Conservation (phyloP, 2,888 invertebrate genomes). For the Leptinotarsa rubiginosa region DNA sequence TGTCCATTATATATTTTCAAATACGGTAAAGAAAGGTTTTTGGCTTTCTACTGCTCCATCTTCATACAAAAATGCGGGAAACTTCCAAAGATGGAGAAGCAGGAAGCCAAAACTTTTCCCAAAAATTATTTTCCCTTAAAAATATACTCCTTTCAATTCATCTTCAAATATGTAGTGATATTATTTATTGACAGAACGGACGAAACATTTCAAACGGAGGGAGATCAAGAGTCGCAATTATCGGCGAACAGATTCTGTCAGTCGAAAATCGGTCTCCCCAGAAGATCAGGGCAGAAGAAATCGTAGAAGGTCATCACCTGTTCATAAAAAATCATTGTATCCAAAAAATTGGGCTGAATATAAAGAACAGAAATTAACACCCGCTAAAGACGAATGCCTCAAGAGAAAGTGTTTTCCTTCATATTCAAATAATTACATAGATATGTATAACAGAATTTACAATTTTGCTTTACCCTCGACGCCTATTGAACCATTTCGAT, state of each 20-base stretch:
- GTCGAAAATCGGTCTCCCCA: slow-evolving; percentile 43
- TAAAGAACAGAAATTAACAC: slow-evolving; percentile 41
- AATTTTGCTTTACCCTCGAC: slow-evolving; percentile 55
- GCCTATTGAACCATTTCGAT: slow-evolving; percentile 52
- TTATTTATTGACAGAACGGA: slow-evolving; percentile 35
- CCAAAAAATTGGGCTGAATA: slow-evolving; percentile 57
- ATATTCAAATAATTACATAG: slow-evolving; percentile 35
- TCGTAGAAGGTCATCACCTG: slow-evolving; percentile 39
- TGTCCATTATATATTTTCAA: too few relatives aligned
- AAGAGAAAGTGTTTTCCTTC: slow-evolving; percentile 46
- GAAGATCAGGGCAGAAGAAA: slow-evolving; percentile 23
- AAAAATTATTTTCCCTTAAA: too few relatives aligned
- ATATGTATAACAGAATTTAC: slow-evolving; percentile 44
- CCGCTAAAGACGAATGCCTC: slow-evolving; percentile 43
- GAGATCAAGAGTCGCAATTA: slow-evolving; percentile 55
- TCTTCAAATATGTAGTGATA: neutral
- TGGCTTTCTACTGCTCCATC: too few relatives aligned
- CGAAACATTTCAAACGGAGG: slow-evolving; percentile 49
- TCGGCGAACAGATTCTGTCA: slow-evolving; percentile 43
- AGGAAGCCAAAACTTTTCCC: too few relatives aligned
- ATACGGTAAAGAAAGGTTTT: too few relatives aligned
- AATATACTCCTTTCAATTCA: neutral
- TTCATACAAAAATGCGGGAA: too few relatives aligned
- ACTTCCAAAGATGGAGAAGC: too few relatives aligned
- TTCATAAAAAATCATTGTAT: slow-evolving; percentile 42